Evolutionary conservation across 2,113 vertebrate genomes (phyloP).

Genomic region (Myanophis thanlyinensis): DNA sequence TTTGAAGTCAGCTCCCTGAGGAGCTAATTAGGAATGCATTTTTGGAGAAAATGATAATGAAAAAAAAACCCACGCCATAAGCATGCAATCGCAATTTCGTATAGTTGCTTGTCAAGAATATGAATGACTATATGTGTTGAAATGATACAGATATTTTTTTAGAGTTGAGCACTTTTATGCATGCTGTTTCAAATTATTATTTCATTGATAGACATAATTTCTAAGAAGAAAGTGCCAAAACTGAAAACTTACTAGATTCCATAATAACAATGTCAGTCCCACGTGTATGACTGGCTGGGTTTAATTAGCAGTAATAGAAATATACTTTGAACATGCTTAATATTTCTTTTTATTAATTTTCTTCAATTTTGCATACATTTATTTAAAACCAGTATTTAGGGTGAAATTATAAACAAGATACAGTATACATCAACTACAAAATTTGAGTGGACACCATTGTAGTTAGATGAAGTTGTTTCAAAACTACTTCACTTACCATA

Average conservation of each 20-base stretch:
- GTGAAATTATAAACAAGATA: background rate
- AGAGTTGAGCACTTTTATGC: accelerated
- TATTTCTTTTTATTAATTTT: background rate
- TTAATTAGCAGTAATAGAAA: background rate
- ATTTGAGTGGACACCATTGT: background rate
- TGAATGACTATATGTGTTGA: background rate
- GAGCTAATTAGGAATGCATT: background rate
- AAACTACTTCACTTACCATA: background rate
- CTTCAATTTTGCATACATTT: background rate
- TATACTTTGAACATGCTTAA: background rate
- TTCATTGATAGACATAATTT: background rate
- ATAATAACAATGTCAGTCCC: background rate
- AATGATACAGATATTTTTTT: slow-evolving; percentile 5
- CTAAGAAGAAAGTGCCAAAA: background rate
- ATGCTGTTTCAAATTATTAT: background rate
- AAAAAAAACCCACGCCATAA: background rate
- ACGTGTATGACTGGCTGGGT: background rate
- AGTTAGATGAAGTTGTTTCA: background rate
- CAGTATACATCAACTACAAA: background rate
- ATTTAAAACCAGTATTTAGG: background rate
- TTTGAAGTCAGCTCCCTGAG: slow-evolving; percentile 15
- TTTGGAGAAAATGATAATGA: slow-evolving; percentile 11
- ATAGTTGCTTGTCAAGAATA: accelerated
- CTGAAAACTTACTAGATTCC: background rate
- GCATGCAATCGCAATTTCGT: slow-evolving; percentile 20